Percentiles rank a stretch among this genome's conserved stretches.
phyloP scores from a whole-genome alignment of 2,888 invertebrate species.

The Drosophila pegasa region DNA sequence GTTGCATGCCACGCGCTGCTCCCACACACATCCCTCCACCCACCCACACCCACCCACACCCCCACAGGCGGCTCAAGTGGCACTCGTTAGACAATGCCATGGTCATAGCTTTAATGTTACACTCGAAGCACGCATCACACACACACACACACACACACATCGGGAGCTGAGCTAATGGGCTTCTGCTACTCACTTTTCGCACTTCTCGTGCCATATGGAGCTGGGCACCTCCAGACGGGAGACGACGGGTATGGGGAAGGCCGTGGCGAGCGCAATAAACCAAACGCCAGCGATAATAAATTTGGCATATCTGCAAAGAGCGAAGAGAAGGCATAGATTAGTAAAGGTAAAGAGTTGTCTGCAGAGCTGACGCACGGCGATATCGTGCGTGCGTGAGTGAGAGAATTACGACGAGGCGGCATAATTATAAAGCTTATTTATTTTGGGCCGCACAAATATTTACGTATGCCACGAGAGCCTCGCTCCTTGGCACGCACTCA shows the following conservation, averaged over 20 bases:
- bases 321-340: slow-evolving; percentile 7
- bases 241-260: slow-evolving; percentile 92
- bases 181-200: slow-evolving; percentile 88
- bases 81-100: slow-evolving; percentile 45
- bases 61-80: slow-evolving; percentile 33
- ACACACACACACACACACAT: background rate
- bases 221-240: slow-evolving; percentile 88
- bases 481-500: slow-evolving; percentile 44
- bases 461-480: slow-evolving; percentile 60
- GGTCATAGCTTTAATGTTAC: slow-evolving; percentile 38
- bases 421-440: slow-evolving; percentile 76
- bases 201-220: slow-evolving; percentile 87
- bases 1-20: slow-evolving; percentile 15
- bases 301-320: slow-evolving; percentile 82
- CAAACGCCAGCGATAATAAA: slow-evolving; percentile 84
- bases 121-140: slow-evolving; percentile 21
- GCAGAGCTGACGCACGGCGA: slow-evolving; percentile 33
- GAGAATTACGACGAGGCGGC: slow-evolving; percentile 56
- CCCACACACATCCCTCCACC: slow-evolving; percentile 37
- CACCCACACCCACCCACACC: no score
- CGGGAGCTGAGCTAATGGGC: slow-evolving; percentile 15
- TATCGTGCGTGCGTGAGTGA: slow-evolving; percentile 21
- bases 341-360: slow-evolving; percentile 17
- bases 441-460: slow-evolving; percentile 67
- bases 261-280: slow-evolving; percentile 89